phyloP scores from a whole-genome alignment of 2,888 invertebrate species.

The Operophtera brumata region DNA sequence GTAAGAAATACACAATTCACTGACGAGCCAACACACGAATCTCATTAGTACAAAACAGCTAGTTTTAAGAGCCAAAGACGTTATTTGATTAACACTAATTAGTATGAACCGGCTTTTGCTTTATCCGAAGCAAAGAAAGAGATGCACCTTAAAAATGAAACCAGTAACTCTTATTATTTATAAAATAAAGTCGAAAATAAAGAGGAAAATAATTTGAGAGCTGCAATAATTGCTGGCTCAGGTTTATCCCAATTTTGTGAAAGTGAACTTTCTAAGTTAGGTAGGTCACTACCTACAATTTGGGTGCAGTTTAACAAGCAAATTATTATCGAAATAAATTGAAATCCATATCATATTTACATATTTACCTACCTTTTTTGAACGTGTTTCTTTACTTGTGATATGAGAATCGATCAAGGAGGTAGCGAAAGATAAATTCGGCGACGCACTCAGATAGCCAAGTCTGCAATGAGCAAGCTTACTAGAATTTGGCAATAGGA shows the following conservation, averaged over 20 bases:
- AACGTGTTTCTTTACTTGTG: too few species aligned
- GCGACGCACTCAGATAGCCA: too few species aligned
- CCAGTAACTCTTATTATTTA: slow-evolving; percentile 29
- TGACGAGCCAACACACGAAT: slow-evolving; percentile 14
- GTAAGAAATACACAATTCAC: not conserved
- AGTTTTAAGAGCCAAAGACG: slow-evolving; percentile 60
- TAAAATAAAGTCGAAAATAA: slow-evolving; percentile 35
- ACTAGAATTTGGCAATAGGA: too few species aligned
- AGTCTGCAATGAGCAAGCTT: too few species aligned
- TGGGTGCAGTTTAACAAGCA: slow-evolving; percentile 29
- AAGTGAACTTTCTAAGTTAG: slow-evolving; percentile 59
- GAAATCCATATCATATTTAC: too few species aligned
- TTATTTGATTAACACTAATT: slow-evolving; percentile 80
- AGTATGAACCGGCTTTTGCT: slow-evolving; percentile 64
- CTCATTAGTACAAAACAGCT: slow-evolving; percentile 51
- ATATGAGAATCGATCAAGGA: too few species aligned
- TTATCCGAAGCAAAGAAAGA: slow-evolving; percentile 61
- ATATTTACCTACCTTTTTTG: too few species aligned
- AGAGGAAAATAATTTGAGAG: not conserved
- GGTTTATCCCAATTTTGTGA: slow-evolving; percentile 55
- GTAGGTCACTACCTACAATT: slow-evolving; percentile 22
- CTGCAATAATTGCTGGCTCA: not conserved
- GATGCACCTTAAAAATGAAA: slow-evolving; percentile 19
- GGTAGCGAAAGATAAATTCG: too few species aligned
- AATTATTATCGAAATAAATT: not conserved